Percentiles rank a stretch among this genome's conserved stretches.
These are phyloP conservation scores for Hydrochoerus hydrochaeris DNA, from an alignment of 2,113 vertebrate species.

Conservation along the genomic window DNA sequence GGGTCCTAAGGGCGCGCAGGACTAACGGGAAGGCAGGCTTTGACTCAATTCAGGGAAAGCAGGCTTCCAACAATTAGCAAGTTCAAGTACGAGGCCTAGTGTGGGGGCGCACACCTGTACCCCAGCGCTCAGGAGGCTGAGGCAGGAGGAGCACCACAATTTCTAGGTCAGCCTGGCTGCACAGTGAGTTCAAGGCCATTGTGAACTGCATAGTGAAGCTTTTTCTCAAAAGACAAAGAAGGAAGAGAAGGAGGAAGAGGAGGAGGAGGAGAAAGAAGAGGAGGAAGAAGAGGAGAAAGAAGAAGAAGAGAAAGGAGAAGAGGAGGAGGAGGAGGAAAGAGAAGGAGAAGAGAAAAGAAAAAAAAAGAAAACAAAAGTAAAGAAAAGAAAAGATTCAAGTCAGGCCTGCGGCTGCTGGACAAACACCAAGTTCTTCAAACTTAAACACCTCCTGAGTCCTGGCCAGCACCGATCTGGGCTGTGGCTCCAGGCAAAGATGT, in stretches of 20 bases:
- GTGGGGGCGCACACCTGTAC: background rate
- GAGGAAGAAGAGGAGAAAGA: background rate
- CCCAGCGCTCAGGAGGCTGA: background rate
- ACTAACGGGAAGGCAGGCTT: background rate
- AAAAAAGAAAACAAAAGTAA: background rate
- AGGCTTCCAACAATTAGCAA: background rate
- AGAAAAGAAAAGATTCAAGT: background rate
- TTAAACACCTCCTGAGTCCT: fast-evolving
- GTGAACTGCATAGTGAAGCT: background rate
- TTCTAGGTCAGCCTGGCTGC: background rate
- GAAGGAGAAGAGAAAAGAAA: too few species aligned
- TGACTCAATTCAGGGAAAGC: background rate
- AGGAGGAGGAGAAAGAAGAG: too few species aligned
- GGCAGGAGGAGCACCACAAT: background rate
- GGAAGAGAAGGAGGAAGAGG: fast-evolving
- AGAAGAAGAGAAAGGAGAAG: too few species aligned
- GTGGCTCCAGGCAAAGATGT: background rate
- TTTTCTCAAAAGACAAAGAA: background rate
- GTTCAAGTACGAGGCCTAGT: background rate
- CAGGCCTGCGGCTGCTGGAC: background rate
- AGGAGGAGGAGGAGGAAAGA: too few species aligned
- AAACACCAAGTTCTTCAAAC: background rate
- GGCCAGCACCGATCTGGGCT: background rate
- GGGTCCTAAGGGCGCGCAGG: background rate
- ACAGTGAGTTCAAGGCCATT: background rate